Evolutionary conservation across 2,888 invertebrate species (phyloP).

Genomic region (Aporophyla lueneburgensis): DNA sequence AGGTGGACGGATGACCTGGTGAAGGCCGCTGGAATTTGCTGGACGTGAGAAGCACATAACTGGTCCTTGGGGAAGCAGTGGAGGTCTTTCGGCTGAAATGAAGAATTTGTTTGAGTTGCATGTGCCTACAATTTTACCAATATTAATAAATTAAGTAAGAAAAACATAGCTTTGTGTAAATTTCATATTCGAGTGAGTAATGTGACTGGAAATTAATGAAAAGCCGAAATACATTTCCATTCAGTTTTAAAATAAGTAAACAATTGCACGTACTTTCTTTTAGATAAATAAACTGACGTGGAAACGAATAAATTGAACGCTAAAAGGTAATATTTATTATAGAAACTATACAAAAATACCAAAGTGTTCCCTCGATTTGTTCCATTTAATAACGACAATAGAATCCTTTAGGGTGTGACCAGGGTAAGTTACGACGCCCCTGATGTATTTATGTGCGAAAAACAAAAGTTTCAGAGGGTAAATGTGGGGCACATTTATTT

Average conservation of each 20-base stretch:
- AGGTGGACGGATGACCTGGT: too few relatives aligned
- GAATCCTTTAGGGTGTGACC: constrained; percentile 73
- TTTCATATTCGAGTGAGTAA: neutral
- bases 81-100: too few relatives aligned
- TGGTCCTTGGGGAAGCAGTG: too few relatives aligned
- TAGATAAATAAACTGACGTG: constrained; percentile 52
- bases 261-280: constrained; percentile 5
- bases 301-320: constrained; percentile 57
- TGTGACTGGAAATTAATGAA: neutral
- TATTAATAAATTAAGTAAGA: neutral
- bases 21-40: too few relatives aligned
- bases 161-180: neutral
- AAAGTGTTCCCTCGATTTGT: constrained; percentile 77
- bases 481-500: constrained; percentile 59
- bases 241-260: constrained; percentile 20
- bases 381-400: constrained; percentile 77
- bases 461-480: constrained; percentile 65
- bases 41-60: too few relatives aligned
- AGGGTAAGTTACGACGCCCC: constrained; percentile 66
- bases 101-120: too few relatives aligned
- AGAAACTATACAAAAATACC: constrained; percentile 74
- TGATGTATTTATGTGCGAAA: constrained; percentile 71
- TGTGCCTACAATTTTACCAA: neutral
- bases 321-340: constrained; percentile 73
- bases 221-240: neutral